phyloP scores from a whole-genome alignment of 2,888 invertebrate species.

The Ophion slaviceki region DNA sequence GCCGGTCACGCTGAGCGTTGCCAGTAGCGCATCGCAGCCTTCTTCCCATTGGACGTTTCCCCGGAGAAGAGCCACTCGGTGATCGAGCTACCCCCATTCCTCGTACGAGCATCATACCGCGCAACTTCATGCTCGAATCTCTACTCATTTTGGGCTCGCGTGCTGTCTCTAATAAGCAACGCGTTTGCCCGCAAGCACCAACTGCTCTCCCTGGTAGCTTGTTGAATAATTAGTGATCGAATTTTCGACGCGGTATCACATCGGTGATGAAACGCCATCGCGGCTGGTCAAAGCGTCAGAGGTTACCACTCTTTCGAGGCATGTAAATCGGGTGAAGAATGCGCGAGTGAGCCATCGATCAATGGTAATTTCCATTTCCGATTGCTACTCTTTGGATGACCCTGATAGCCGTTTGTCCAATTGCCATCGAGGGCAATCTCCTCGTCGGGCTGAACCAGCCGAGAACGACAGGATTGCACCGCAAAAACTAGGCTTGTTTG shows the following conservation, averaged over 20 bases:
- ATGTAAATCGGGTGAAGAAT: not conserved
- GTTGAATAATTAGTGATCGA: constrained; percentile 63
- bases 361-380: not conserved
- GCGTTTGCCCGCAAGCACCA: constrained; percentile 39
- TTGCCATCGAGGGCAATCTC: not conserved
- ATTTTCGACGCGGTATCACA: constrained; percentile 57
- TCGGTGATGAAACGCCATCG: constrained; percentile 55
- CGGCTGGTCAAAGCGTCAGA: constrained; percentile 25
- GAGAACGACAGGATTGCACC: not conserved
- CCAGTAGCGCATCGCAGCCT: not conserved
- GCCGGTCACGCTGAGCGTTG: constrained; percentile 20
- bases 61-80: not conserved
- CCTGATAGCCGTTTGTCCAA: not conserved
- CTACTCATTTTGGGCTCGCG: constrained; percentile 21
- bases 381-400: not conserved
- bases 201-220: constrained; percentile 19
- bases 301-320: constrained; percentile 2
- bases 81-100: constrained; percentile 25
- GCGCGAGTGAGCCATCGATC: not conserved
- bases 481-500: too few relatives aligned
- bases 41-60: constrained; percentile 43
- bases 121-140: constrained; percentile 44
- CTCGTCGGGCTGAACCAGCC: not conserved
- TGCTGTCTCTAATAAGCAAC: constrained; percentile 54
- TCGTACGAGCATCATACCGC: constrained; percentile 58